phyloP scores from a whole-genome alignment of 2,113 vertebrate species.

The Syngnathus floridae region DNA sequence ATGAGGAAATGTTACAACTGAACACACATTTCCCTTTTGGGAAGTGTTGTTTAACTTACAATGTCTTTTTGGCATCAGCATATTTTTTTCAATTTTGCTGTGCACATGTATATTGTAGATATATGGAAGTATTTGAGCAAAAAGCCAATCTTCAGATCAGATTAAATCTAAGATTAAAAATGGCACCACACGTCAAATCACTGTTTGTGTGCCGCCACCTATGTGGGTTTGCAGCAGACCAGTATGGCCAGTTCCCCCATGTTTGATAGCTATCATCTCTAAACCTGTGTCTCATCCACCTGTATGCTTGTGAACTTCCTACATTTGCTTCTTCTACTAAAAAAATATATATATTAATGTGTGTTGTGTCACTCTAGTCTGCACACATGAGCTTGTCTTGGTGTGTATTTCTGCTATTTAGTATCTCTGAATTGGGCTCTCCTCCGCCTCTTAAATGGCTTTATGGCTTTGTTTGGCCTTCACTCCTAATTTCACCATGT shows the following conservation, averaged over 20 bases:
- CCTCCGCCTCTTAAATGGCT: slow-evolving; percentile 31
- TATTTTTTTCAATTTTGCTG: slow-evolving; percentile 11
- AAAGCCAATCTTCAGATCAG: no score
- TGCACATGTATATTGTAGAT: no score
- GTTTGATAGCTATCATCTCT: slow-evolving; percentile 15
- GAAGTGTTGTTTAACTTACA: slow-evolving; percentile 5
- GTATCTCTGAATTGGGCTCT: slow-evolving; percentile 14
- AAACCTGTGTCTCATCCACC: not conserved
- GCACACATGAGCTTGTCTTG: not conserved
- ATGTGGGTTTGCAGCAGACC: slow-evolving; percentile 24
- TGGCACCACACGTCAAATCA: not conserved
- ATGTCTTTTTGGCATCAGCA: slow-evolving; percentile 38
- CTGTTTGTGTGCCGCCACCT: slow-evolving; percentile 28
- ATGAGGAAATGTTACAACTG: slow-evolving; percentile 41
- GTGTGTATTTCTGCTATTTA: slow-evolving; percentile 1
- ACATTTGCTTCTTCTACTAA: not conserved
- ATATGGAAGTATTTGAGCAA: no score
- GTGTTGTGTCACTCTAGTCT: not conserved
- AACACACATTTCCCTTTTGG: slow-evolving; percentile 18
- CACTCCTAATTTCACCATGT: slow-evolving; percentile 18
- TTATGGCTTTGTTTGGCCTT: slow-evolving; percentile 46
- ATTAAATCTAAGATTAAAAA: not conserved
- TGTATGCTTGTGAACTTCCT: not conserved
- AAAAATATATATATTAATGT: no score
- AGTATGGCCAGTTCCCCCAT: slow-evolving; percentile 25